These are phyloP conservation scores for Delichon dasypus DNA, from an alignment of 2,797 vertebrate species.

Conservation along the genomic window DNA sequence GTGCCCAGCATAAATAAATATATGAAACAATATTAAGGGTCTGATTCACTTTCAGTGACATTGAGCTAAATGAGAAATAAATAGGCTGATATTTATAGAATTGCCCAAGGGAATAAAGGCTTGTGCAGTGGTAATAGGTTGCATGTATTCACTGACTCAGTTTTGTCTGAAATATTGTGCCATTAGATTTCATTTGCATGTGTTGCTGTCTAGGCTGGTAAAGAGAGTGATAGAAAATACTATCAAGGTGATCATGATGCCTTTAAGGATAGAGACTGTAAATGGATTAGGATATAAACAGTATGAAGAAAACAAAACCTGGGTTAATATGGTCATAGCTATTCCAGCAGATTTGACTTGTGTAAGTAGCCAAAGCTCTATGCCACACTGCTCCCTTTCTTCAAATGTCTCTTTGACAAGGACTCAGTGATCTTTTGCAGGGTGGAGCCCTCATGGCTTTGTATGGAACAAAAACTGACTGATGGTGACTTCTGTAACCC, in stretches of 20 bases:
- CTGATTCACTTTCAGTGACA: conserved; percentile 14
- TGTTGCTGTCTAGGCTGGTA: not conserved
- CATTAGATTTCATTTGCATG: not conserved
- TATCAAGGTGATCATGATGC: not conserved
- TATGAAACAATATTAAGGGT: not conserved
- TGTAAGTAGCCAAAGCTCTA: not conserved
- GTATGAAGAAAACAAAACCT: not conserved
- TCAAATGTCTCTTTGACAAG: not conserved
- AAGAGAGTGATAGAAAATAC: not conserved
- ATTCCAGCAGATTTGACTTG: not conserved
- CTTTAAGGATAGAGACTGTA: not conserved
- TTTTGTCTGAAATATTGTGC: not conserved
- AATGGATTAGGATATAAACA: not conserved
- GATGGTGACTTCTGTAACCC: not conserved
- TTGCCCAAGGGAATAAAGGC: not conserved
- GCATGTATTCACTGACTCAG: not conserved
- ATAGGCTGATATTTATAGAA: not conserved
- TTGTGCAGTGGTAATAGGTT: not conserved
- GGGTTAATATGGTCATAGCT: not conserved
- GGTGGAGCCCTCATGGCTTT: not conserved
- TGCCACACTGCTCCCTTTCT: rapidly evolving
- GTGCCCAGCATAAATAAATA: conserved; percentile 15
- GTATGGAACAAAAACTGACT: not conserved
- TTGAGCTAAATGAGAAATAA: conserved; percentile 21
- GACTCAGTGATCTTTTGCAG: not conserved